phyloP scores from a whole-genome alignment of 2,797 vertebrate genomes.

The Vultur gryphus region DNA sequence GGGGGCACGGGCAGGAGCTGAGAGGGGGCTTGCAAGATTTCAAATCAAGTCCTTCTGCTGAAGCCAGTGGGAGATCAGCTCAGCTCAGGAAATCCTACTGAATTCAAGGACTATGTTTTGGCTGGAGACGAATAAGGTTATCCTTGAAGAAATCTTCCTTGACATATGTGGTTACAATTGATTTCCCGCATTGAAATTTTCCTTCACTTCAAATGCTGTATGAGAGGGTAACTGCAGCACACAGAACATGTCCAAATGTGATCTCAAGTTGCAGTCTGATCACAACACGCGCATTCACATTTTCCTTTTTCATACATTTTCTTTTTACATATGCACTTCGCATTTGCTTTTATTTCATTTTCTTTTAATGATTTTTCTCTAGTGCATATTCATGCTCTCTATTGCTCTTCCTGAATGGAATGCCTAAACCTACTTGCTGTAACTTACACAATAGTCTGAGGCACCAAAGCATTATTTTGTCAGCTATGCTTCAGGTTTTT shows the following conservation, averaged over 20 bases:
- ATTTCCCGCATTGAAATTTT: neutral
- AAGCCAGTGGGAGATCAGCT: neutral
- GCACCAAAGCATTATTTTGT: neutral
- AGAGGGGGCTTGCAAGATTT: fast-evolving
- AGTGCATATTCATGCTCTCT: neutral
- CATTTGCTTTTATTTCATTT: neutral
- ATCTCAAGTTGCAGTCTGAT: neutral
- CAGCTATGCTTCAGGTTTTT: neutral
- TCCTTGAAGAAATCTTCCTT: neutral
- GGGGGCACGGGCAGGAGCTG: neutral
- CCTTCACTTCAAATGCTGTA: neutral
- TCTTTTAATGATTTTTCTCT: neutral
- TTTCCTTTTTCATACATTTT: neutral
- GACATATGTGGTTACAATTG: fast-evolving
- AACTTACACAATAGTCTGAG: neutral
- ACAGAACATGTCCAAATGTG: neutral
- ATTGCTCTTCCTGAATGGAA: neutral
- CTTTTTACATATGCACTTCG: neutral
- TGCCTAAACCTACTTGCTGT: neutral
- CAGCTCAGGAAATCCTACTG: neutral
- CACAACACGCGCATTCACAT: neutral
- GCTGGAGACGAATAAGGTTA: neutral
- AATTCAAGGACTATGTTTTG: neutral
- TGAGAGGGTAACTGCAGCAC: neutral
- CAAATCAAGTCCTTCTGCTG: neutral